Evolutionary conservation across 2,113 vertebrate species (phyloP), one percentile per base, ranked within the genome.

Genomic region (Picathartes gymnocephalus): DNA sequence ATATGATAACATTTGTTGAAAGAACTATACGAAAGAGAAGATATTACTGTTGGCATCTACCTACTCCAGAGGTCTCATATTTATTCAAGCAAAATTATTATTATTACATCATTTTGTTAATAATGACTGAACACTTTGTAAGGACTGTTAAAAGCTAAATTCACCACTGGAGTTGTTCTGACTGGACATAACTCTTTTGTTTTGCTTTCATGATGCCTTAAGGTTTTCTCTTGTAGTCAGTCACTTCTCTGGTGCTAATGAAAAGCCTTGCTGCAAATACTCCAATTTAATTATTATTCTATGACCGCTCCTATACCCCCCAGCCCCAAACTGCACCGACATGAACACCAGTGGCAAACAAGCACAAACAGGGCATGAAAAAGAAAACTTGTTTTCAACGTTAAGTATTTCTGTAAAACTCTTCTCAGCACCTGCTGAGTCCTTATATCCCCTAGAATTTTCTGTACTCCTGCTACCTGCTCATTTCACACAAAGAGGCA

Each of bases 151-250:
- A 47, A 89, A 45, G 51, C 60, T 72, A 85, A 93, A 86, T 82
- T 94, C 81, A 93, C 51, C 69, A 58, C 31, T 66, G 68, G 85
- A 90, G 62, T 66, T 97, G 95, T 95, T 91, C 85, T 94, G 95
- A 93, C 95, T 96, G 95, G 92, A 97, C 81, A 80, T 73, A 94
- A 72, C 74, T 42, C 74, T 94, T 95, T 85, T 95, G 93, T 92
- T 97, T 95, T 96, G 81, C 88, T 86, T 95, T 77, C 88, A 6
- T 5, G 20, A 51, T 74, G 94, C 93, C 93, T 92, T 92, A 90
- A 95, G 93, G 90, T 95, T 85, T 58, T 94, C 33, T 83, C 71
- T 73, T 70, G 39, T 11, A 85, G 83, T 69, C 94, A 96, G 92
- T 60, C 90, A 51, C 62, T 80, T 82, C 68, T 86, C 71, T 56